Percentiles rank a stretch among this genome's conserved stretches.
Conservation (phyloP, 2,113 vertebrate genomes). For the Athene cunicularia region DNA sequence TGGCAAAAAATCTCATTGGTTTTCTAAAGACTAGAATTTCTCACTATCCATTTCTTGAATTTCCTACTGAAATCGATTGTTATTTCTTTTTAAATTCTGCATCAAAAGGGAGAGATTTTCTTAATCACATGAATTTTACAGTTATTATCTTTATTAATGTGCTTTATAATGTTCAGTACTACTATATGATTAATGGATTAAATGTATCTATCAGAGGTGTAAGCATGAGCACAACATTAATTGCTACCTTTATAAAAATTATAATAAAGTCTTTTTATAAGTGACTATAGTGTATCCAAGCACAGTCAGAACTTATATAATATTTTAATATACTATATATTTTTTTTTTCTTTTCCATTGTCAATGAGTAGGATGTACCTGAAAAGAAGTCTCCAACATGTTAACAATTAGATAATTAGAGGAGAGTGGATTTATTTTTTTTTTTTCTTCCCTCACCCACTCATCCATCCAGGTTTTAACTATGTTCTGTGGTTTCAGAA, state of each 20-base stretch:
- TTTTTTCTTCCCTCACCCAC: neutral
- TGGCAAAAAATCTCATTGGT: neutral
- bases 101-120: neutral
- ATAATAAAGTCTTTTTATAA: neutral
- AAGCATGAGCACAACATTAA: neutral
- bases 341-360: neutral
- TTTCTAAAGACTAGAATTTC: neutral
- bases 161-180: neutral
- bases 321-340: neutral
- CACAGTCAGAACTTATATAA: neutral
- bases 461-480: fast-evolving
- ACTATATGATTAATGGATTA: neutral
- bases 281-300: neutral
- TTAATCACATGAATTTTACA: neutral
- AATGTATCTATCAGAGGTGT: neutral
- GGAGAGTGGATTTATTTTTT: neutral
- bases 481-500: neutral
- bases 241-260: neutral
- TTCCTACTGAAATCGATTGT: neutral
- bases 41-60: neutral
- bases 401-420: neutral
- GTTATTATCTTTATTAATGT: neutral
- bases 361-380: neutral
- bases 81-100: neutral
- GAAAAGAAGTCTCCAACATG: neutral